phyloP scores from a whole-genome alignment of 2,113 vertebrate genomes.

The Monopterus albus region DNA sequence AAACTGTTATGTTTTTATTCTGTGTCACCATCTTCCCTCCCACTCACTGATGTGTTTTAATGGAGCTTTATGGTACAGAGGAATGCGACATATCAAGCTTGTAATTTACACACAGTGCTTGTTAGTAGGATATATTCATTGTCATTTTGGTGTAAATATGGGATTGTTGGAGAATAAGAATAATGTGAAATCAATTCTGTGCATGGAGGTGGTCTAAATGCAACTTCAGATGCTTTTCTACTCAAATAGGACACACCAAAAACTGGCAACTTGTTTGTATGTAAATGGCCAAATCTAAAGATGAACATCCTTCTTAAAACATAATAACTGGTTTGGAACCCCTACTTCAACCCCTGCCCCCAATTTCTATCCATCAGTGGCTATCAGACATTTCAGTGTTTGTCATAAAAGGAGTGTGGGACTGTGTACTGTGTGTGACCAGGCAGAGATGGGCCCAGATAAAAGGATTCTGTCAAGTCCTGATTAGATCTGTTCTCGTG shows the following conservation, averaged over 20 bases:
- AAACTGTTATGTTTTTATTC: too few relatives aligned
- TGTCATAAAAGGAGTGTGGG: conserved; percentile 25
- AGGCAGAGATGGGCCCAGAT: conserved; percentile 75
- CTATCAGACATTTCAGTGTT: conserved; percentile 34
- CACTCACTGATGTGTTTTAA: too few relatives aligned
- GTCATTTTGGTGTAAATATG: too few relatives aligned
- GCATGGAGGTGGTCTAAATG: too few relatives aligned
- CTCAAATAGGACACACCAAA: not conserved
- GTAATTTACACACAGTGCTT: too few relatives aligned
- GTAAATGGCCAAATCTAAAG: not conserved
- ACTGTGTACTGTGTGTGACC: conserved; percentile 63
- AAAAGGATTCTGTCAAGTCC: conserved; percentile 74
- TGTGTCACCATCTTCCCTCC: too few relatives aligned
- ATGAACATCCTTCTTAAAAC: not conserved
- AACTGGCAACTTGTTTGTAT: not conserved
- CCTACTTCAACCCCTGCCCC: not conserved
- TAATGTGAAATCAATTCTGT: too few relatives aligned
- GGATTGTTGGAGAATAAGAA: too few relatives aligned
- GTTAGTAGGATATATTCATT: too few relatives aligned
- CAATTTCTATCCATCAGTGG: conserved; percentile 9
- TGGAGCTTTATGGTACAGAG: too few relatives aligned
- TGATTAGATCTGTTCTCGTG: conserved; percentile 81
- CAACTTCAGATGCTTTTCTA: too few relatives aligned
- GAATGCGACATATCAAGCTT: too few relatives aligned
- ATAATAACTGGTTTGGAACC: not conserved